These are phyloP conservation scores for Leucoraja ocellata DNA, from an alignment of 2,797 vertebrate genomes.

Conservation along the genomic window DNA sequence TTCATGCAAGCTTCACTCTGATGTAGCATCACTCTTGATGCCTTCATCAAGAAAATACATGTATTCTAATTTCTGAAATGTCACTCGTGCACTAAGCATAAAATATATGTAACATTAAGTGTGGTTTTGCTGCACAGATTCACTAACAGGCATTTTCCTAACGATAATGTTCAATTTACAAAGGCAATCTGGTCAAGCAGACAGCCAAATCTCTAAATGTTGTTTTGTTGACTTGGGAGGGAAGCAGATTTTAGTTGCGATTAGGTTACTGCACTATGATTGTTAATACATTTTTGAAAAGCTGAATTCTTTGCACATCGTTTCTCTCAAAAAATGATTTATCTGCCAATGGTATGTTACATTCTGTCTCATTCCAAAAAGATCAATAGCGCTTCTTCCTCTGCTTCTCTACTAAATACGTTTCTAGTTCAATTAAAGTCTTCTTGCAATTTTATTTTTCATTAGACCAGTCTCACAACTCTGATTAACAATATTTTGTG, in stretches of 20 bases:
- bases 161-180: background rate
- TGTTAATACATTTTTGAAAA: background rate
- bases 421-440: slow-evolving; percentile 73
- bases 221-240: slow-evolving; percentile 4
- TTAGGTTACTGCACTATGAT: background rate
- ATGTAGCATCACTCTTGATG: background rate
- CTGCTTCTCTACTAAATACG: slow-evolving; percentile 75
- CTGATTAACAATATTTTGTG: slow-evolving; percentile 66
- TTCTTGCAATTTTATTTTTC: slow-evolving; percentile 74
- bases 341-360: background rate
- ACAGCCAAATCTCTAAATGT: background rate
- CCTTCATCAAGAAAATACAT: background rate
- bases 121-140: background rate
- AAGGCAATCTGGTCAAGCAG: background rate
- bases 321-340: background rate
- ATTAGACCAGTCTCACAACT: slow-evolving; percentile 71
- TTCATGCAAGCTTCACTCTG: background rate
- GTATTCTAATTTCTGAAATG: background rate
- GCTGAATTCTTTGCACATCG: background rate
- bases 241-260: background rate
- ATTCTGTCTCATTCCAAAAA: slow-evolving; percentile 59
- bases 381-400: slow-evolving; percentile 73
- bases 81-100: background rate
- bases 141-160: background rate
- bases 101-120: background rate